These are phyloP conservation scores for Parauchenoglanis ngamensis DNA, from an alignment of 2,797 vertebrate genomes.

Conservation along the genomic window DNA sequence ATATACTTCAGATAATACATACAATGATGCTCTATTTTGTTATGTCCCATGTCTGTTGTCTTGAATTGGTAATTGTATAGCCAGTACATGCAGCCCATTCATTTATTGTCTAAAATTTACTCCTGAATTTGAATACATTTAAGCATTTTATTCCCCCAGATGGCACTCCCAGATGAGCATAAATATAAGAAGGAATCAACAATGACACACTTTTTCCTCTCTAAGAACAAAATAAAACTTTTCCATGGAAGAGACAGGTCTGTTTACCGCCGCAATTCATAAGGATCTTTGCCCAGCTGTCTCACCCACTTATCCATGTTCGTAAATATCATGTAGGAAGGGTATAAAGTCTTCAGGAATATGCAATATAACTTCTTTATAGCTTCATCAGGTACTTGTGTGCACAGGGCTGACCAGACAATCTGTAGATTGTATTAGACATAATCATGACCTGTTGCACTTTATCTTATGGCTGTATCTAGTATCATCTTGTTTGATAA, in stretches of 20 bases:
- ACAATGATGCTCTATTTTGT: not conserved
- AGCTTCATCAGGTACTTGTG: not conserved
- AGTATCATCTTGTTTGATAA: not conserved
- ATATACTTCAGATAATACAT: not conserved
- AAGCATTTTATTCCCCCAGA: not conserved
- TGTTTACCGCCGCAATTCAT: constrained; percentile 14
- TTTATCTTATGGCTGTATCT: not conserved
- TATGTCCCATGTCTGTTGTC: too few species aligned
- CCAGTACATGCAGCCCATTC: not conserved
- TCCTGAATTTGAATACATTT: not conserved
- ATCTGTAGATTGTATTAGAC: not conserved
- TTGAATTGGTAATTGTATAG: not conserved
- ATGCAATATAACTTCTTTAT: not conserved
- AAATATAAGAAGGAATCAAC: not conserved
- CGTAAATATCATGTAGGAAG: not conserved
- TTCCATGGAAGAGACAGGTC: not conserved
- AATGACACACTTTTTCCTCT: not conserved
- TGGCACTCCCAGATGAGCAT: not conserved
- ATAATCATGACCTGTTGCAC: not conserved
- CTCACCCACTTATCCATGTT: not conserved
- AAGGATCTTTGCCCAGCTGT: constrained; percentile 35
- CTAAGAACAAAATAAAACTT: constrained; percentile 1
- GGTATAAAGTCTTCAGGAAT: not conserved
- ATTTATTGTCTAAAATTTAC: not conserved
- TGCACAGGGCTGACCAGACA: not conserved